Conservation (phyloP, 2,888 invertebrate species). For the Nasonia oneida region DNA sequence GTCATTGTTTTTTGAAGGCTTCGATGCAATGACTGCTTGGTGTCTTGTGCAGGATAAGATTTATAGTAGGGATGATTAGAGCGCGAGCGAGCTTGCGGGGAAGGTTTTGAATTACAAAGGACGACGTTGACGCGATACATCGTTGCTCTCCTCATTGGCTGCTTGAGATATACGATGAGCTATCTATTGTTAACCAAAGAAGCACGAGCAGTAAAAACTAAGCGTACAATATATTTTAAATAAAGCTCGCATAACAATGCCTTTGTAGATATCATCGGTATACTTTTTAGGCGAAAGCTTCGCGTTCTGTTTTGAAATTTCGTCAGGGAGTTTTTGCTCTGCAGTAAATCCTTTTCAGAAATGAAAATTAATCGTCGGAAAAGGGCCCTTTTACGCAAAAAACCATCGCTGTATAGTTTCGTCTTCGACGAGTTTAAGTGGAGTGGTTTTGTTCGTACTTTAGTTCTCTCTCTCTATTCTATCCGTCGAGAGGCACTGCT, state of each 20-base stretch:
- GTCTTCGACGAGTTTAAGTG: constrained; percentile 10
- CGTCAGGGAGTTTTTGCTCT: not conserved
- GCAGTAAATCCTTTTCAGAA: not conserved
- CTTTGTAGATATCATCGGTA: no score
- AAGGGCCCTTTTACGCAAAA: not conserved
- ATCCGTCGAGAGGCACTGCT: no score
- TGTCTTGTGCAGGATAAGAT: not conserved
- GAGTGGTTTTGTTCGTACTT: constrained; percentile 17
- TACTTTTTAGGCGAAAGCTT: no score
- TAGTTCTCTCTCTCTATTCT: not conserved
- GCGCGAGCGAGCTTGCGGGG: not conserved
- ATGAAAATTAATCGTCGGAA: not conserved
- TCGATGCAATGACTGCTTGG: not conserved
- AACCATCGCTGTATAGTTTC: not conserved
- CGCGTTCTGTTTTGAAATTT: not conserved
- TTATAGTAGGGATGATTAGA: not conserved
- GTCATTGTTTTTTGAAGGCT: not conserved
- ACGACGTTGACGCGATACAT: no score
- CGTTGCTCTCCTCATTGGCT: no score
- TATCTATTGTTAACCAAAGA: no score
- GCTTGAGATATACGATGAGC: no score
- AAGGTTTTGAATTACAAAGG: no score
- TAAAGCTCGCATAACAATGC: no score
- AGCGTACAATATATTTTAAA: no score
- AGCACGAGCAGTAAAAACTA: no score